phyloP scores from a whole-genome alignment of 2,797 vertebrate species.

The Petrocephalus schoutedeni region DNA sequence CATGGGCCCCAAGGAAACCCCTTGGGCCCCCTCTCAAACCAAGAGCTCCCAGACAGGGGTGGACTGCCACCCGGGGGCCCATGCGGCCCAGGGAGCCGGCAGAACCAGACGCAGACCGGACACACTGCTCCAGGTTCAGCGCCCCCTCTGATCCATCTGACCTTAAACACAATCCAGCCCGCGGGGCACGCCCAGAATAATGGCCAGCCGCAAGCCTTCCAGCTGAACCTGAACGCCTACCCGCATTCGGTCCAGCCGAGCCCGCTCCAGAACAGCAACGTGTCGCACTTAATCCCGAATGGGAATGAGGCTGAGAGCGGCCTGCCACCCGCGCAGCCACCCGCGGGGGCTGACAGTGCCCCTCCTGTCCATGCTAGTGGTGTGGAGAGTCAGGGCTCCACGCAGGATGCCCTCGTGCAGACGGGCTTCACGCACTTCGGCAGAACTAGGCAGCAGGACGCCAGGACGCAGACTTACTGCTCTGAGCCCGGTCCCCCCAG shows the following conservation, averaged over 20 bases:
- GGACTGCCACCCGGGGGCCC: too few species aligned
- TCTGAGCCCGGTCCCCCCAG: conserved; percentile 23
- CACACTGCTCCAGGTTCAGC: conserved; percentile 33
- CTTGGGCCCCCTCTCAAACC: conserved; percentile 30
- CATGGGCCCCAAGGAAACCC: not conserved
- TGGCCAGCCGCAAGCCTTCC: conserved; percentile 55
- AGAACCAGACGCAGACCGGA: conserved; percentile 46
- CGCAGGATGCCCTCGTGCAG: conserved; percentile 38
- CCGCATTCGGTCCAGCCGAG: conserved; percentile 25
- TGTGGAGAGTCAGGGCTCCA: not conserved
- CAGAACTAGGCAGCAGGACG: conserved; percentile 34
- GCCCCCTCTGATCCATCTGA: conserved; percentile 54
- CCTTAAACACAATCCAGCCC: conserved; percentile 51
- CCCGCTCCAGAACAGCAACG: conserved; percentile 19
- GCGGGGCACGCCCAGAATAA: conserved; percentile 34
- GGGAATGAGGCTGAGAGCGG: conserved; percentile 18
- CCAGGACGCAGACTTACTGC: conserved; percentile 46
- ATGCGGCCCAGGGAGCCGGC: not conserved
- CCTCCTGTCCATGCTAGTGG: not conserved
- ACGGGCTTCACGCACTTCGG: conserved; percentile 49
- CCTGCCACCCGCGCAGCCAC: conserved; percentile 31
- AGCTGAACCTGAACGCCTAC: conserved; percentile 61
- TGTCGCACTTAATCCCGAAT: not conserved
- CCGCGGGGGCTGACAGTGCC: conserved; percentile 11
- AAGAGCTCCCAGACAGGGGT: not conserved